Evolutionary conservation across 2,113 vertebrate species (phyloP), one percentile per base, ranked within the genome.

Genomic region (Calidris pygmaea): DNA sequence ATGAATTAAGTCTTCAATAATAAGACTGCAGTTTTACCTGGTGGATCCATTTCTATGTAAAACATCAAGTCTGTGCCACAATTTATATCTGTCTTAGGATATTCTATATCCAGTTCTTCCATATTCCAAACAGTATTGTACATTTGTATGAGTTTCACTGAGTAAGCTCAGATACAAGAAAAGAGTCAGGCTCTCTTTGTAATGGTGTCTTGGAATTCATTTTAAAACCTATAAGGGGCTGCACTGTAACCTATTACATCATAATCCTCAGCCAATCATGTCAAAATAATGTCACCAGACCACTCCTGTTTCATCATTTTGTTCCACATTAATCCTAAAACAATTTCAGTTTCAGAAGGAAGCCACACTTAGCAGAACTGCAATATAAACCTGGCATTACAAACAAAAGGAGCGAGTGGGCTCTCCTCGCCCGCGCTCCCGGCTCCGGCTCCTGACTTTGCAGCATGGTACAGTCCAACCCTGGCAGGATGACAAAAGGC

Each of bases 221-320:
- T 98, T 98, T 97, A 98, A 98, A 98, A 98, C 97, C 98, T 98
- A 98, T 98, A 98, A 98, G 98, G 97, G 97, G 98, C 98, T 98
- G 98, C 98, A 98, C 99, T 98, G 98, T 99, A 99, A 99, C 98
- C 98, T 98, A 98, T 99, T 99, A 99, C 99, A 99, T 99, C 99
- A 99, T 99, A 99, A 98, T 98, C 98, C 98, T 98, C 98, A 98
- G 98, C 99, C 99, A 99, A 99, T 99, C 98, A 98, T 98, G 98
- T 95, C 98, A 98, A 98, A 98, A 98, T 98, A 98, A 98, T 98
- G 98, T 98, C 98, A 98, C 97, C 98, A 98, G 98, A 98, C 98
- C 98, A 98, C 98, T 99, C 98, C 98, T 98, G 98, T 96, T 98
- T 98, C 98, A 97, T 98, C 98, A 98, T 98, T 98, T 97, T 97